phyloP scores from a whole-genome alignment of 2,113 vertebrate genomes.

The Heliornis fulica region DNA sequence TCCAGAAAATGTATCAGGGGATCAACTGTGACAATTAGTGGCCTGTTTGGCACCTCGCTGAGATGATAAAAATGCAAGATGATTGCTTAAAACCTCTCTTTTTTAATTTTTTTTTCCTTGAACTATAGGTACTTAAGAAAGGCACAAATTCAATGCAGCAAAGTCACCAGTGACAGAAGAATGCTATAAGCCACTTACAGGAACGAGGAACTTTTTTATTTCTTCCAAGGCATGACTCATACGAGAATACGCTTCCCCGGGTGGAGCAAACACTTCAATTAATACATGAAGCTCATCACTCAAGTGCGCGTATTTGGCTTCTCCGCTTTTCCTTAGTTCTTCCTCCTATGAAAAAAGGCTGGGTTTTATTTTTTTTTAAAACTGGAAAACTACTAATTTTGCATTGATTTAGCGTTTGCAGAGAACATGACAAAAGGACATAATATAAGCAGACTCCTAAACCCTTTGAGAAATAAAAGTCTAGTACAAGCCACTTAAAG shows the following conservation, averaged over 20 bases:
- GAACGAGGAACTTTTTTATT: conserved; percentile 99
- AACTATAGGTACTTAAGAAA: not conserved
- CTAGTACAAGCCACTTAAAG: conserved; percentile 38
- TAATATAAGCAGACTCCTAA: conserved; percentile 42
- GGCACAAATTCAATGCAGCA: not conserved
- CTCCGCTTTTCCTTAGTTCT: conserved; percentile 95
- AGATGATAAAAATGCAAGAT: not conserved
- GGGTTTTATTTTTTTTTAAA: not conserved
- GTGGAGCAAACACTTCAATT: conserved; percentile 99
- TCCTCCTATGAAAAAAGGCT: conserved; percentile 84
- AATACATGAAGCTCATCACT: conserved; percentile 97
- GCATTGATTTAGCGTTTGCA: conserved; percentile 46
- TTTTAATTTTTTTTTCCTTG: not conserved
- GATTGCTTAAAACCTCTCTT: not conserved
- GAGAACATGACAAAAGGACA: conserved; percentile 41
- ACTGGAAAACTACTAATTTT: conserved; percentile 41
- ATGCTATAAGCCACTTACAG: conserved; percentile 82
- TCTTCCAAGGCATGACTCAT: conserved; percentile 99
- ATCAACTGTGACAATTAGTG: not conserved
- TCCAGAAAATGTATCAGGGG: not conserved
- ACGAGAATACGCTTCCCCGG: conserved; percentile 97
- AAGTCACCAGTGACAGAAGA: not conserved
- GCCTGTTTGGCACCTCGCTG: not conserved
- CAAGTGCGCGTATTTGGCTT: conserved; percentile 95
- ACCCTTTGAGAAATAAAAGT: conserved; percentile 50